A percentile compares a stretch with the other conserved stretches of the same genome.
Evolutionary conservation across 2,797 vertebrate genomes (phyloP).

Genomic region (Liparis tanakae): DNA sequence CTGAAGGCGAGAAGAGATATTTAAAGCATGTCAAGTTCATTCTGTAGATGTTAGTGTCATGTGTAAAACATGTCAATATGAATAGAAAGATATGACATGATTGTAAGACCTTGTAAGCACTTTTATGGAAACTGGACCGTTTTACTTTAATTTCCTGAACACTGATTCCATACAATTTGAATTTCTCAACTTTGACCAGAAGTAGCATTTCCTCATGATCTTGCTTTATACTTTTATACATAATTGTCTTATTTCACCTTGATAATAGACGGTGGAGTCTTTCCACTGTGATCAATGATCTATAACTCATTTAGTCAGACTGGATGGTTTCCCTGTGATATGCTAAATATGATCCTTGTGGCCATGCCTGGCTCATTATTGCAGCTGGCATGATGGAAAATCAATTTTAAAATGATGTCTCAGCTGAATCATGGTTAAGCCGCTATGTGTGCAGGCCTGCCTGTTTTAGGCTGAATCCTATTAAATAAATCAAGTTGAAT

Average conservation of each 20-base stretch:
- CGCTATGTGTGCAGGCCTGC: constrained; percentile 53
- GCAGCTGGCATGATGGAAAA: constrained; percentile 72
- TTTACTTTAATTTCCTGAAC: constrained; percentile 17
- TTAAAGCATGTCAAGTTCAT: neutral
- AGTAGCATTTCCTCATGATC: constrained; percentile 40
- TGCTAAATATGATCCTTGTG: constrained; percentile 75
- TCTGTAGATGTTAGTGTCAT: neutral
- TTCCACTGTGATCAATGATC: constrained; percentile 68
- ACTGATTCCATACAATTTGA: constrained; percentile 9
- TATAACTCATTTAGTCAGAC: constrained; percentile 65
- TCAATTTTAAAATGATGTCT: constrained; percentile 72
- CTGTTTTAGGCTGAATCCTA: constrained; percentile 60
- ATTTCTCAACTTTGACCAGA: constrained; percentile 38
- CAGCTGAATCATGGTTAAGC: constrained; percentile 64
- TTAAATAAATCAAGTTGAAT: constrained; percentile 69
- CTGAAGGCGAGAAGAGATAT: constrained; percentile 65
- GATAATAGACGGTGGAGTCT: constrained; percentile 57
- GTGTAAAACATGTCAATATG: neutral
- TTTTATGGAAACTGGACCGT: neutral
- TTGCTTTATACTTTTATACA: constrained; percentile 32
- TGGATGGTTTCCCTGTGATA: constrained; percentile 74
- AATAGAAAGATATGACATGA: neutral
- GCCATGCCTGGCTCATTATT: constrained; percentile 69
- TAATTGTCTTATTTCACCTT: constrained; percentile 48
- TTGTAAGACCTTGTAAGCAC: neutral